Evolutionary conservation across 2,888 invertebrate species (phyloP).

Genomic region (Drosophila buzzatii): DNA sequence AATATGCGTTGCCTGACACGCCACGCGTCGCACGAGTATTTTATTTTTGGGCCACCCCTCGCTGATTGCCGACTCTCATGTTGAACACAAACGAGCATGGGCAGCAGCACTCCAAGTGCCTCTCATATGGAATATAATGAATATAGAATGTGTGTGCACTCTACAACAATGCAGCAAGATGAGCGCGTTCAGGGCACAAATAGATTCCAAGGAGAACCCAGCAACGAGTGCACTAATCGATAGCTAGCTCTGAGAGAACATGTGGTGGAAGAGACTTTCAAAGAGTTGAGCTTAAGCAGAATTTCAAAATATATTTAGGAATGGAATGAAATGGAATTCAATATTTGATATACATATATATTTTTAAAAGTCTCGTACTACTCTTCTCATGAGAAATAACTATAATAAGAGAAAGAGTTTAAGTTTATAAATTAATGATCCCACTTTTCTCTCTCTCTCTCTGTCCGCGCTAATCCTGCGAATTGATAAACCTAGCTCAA

Average conservation of each 20-base stretch:
- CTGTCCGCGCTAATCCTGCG: no score
- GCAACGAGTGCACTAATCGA: conserved; percentile 7
- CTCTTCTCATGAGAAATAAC: no score
- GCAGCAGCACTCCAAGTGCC: conserved; percentile 30
- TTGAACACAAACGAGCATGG: conserved; percentile 26
- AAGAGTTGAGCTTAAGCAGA: no score
- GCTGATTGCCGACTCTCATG: conserved; percentile 61
- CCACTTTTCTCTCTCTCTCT: no score
- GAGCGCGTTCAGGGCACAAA: conserved; percentile 2
- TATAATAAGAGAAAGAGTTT: no score
- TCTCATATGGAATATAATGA: conserved; percentile 38
- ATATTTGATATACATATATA: no score
- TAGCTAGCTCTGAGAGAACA: not conserved
- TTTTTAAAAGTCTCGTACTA: no score
- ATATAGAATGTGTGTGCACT: conserved; percentile 18
- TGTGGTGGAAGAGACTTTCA: not conserved
- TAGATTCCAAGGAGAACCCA: conserved; percentile 3
- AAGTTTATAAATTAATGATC: no score
- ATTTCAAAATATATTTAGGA: no score
- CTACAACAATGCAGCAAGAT: not conserved
- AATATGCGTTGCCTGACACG: conserved; percentile 68
- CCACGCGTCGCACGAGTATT: conserved; percentile 53
- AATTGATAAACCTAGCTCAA: no score
- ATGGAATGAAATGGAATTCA: no score
- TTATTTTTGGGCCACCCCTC: conserved; percentile 64